These are phyloP conservation scores for Porites australiensis DNA, from an alignment of 64 coral and sea anemone species.

Conservation along the genomic window DNA sequence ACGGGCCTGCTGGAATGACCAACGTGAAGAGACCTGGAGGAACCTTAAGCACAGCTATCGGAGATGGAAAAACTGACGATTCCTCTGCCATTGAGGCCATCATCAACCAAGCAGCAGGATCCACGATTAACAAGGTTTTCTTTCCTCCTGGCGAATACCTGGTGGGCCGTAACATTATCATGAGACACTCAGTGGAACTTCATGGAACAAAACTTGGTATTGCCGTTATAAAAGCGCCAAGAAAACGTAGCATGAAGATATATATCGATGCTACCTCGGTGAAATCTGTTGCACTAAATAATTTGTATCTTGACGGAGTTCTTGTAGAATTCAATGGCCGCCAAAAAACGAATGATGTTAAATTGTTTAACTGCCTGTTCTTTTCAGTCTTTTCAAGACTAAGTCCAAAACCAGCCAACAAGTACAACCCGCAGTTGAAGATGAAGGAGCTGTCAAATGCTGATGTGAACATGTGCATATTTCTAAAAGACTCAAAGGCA, in stretches of 20 bases:
- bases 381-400: constrained; percentile 4
- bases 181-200: not conserved
- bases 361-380: not conserved
- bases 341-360: not conserved
- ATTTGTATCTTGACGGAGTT: constrained; percentile 41
- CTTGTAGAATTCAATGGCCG: not conserved
- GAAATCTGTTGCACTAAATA: not conserved
- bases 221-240: not conserved
- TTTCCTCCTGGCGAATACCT: constrained; percentile 50
- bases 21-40: constrained; percentile 19
- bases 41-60: not conserved
- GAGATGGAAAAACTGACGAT: constrained; percentile 26
- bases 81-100: constrained; percentile 27
- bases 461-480: not conserved
- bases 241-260: not conserved
- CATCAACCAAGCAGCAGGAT: not conserved
- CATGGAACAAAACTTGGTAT: constrained; percentile 31
- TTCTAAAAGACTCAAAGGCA: constrained; percentile 21
- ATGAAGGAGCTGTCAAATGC: not conserved
- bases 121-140: constrained; percentile 10
- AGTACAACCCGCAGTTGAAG: not conserved
- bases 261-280: not conserved
- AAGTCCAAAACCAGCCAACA: not conserved
- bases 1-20: constrained; percentile 14
- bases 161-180: not conserved